Base-by-base conservation (phyloP, 2,797 vertebrate genomes). In the Enteromius argenteus region DNA sequence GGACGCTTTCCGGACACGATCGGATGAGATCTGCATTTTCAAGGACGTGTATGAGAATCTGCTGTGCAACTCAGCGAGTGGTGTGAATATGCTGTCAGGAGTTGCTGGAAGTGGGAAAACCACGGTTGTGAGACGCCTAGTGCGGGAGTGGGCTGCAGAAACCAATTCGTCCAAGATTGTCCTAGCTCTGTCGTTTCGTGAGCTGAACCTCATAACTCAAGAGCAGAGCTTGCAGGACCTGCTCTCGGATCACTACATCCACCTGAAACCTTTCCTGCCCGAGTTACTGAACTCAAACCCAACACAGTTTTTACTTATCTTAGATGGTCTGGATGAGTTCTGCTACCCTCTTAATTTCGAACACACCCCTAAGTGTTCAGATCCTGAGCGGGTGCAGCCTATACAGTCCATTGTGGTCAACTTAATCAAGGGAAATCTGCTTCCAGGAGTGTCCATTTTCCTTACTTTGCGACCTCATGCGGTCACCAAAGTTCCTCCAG, bases 41-140 rank as follows among this genome's bases (percentile, higher is more conserved):
- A 83, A 56, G 17, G 84, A 88, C 3, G 44, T 91, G 19, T 90
- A 87, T 44, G 77, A 87, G 67, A 85, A 66, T 32, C 39, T 91
- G 75, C 17, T 91, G 19, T 79, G 85, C 2, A 66, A 39, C 27
- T 67, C 66, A 3, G 44, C 11, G 0, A 73, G 81, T 2, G 89
- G 88, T 49, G 87, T 89, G 66, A 76, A 71, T 9, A 81, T 91
- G 80, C 76, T 91, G 30, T 91, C 86, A 11, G 91, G 91, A 23
- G 89, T 91, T n/a, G 90, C 91, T 0, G 91, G 91, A 49, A 91
- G 91, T 64, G 91, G 91, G 13, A 91, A 91, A 85, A 91, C 91
- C 42, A 91, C 90, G 0, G 86, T 89, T 30, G 86, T 91, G 39
- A 87, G 81, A 58, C 78, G 81, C 13, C 42, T 91, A 42, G 84